phyloP scores from a whole-genome alignment of 2,888 invertebrate genomes.

The Eupelmus urozonus region DNA sequence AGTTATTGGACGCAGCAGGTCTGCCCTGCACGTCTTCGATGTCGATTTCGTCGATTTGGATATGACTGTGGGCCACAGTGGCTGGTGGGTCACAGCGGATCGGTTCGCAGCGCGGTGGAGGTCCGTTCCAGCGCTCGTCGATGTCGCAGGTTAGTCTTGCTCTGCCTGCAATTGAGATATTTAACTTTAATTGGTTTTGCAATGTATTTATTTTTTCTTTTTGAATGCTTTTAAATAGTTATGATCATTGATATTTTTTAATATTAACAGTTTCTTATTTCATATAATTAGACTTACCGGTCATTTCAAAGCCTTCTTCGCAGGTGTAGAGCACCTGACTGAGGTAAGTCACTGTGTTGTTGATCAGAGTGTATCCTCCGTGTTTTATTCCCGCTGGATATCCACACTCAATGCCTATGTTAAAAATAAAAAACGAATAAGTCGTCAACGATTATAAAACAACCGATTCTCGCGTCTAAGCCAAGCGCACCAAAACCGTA shows the following conservation, averaged over 20 bases:
- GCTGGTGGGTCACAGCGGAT: constrained; percentile 73
- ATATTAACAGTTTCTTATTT: not conserved
- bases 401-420: constrained; percentile 91
- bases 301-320: constrained; percentile 90
- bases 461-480: no score
- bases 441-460: no score
- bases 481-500: no score
- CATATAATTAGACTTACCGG: constrained; percentile 75
- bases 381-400: constrained; percentile 91
- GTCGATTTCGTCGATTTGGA: constrained; percentile 71
- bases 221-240: not conserved
- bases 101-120: constrained; percentile 90
- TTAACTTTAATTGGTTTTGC: not conserved
- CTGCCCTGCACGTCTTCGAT: constrained; percentile 58
- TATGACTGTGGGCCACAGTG: constrained; percentile 67
- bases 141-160: constrained; percentile 92
- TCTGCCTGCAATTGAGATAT: constrained; percentile 78
- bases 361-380: constrained; percentile 88
- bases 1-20: constrained; percentile 37
- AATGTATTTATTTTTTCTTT: not conserved
- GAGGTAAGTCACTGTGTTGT: constrained; percentile 91
- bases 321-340: constrained; percentile 92
- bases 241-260: no score
- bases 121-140: constrained; percentile 95
- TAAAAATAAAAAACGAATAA: not conserved